Percentiles rank a stretch among this genome's conserved stretches.
phyloP scores from a whole-genome alignment of 2,797 vertebrate species.

The Chaunax sp. region DNA sequence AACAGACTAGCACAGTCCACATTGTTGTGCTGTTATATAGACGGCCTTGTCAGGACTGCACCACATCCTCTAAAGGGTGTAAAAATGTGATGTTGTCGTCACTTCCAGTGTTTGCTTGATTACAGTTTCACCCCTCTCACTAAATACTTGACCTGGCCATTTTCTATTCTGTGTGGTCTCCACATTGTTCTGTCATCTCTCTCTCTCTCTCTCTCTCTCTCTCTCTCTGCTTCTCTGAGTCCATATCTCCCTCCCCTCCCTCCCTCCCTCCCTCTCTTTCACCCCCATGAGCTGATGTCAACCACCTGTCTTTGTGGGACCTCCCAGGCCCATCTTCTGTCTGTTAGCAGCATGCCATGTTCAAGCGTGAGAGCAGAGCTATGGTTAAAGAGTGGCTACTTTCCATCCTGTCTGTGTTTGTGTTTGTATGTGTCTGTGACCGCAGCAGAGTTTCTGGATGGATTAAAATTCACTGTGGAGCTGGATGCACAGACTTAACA shows the following conservation, averaged over 20 bases:
- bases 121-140: slow-evolving; percentile 47
- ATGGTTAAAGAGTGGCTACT: slow-evolving; percentile 63
- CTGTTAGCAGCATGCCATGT: slow-evolving; percentile 76
- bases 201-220: slow-evolving; percentile 20
- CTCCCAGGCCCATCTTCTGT: slow-evolving; percentile 78
- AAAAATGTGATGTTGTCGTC: slow-evolving; percentile 33
- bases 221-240: slow-evolving; percentile 37
- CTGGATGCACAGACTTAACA: slow-evolving; percentile 9
- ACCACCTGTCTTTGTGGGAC: slow-evolving; percentile 83
- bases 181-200: slow-evolving; percentile 65
- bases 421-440: slow-evolving; percentile 33
- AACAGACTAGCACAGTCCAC: background rate
- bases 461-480: slow-evolving; percentile 47
- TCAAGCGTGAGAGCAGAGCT: slow-evolving; percentile 59
- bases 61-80: slow-evolving; percentile 8
- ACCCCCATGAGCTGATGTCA: slow-evolving; percentile 65
- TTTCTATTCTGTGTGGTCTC: slow-evolving; percentile 78
- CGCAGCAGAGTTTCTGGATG: slow-evolving; percentile 28
- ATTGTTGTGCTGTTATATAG: background rate
- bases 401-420: slow-evolving; percentile 46
- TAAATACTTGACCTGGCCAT: slow-evolving; percentile 63
- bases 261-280: slow-evolving; percentile 12
- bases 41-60: slow-evolving; percentile 2
- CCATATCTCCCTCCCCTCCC: slow-evolving; percentile 15
- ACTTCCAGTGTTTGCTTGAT: slow-evolving; percentile 41